phyloP scores from a whole-genome alignment of 2,888 invertebrate genomes.

The Mantis religiosa region DNA sequence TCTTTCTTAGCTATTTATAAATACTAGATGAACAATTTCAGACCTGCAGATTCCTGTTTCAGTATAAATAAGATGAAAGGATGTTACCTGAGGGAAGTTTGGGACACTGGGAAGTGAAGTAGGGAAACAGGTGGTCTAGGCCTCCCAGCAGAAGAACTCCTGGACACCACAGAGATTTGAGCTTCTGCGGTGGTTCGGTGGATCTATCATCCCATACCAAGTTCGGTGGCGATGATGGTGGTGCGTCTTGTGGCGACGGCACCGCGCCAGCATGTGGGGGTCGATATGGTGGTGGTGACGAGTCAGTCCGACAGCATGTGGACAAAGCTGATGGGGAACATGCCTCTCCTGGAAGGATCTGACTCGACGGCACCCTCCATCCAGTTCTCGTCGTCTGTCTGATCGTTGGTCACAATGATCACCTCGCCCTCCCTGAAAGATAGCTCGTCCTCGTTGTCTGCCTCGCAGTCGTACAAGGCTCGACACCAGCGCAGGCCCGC shows the following conservation, averaged over 20 bases:
- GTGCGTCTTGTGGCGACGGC: background rate
- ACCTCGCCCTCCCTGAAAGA: constrained; percentile 94
- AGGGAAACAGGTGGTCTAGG: background rate
- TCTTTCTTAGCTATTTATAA: too few relatives aligned
- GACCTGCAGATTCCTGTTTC: too few relatives aligned
- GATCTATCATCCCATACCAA: background rate
- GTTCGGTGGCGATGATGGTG: background rate
- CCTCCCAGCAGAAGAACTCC: background rate
- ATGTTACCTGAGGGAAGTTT: background rate
- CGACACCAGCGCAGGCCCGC: constrained; percentile 65
- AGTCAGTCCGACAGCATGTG: constrained; percentile 75
- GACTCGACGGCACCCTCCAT: constrained; percentile 94
- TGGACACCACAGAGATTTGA: background rate
- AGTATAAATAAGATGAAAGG: too few relatives aligned
- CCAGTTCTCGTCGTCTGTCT: constrained; percentile 96
- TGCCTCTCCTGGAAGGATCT: constrained; percentile 73
- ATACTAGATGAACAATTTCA: too few relatives aligned
- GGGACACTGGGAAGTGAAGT: background rate
- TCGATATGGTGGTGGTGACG: background rate
- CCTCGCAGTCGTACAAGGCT: constrained; percentile 91
- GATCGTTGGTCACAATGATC: constrained; percentile 84
- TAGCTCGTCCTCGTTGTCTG: constrained; percentile 94
- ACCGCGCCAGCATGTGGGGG: background rate
- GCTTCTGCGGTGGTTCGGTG: background rate
- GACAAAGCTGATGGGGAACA: constrained; percentile 97